Conservation (phyloP, 2,113 vertebrate species). For the Bos javanicus region DNA sequence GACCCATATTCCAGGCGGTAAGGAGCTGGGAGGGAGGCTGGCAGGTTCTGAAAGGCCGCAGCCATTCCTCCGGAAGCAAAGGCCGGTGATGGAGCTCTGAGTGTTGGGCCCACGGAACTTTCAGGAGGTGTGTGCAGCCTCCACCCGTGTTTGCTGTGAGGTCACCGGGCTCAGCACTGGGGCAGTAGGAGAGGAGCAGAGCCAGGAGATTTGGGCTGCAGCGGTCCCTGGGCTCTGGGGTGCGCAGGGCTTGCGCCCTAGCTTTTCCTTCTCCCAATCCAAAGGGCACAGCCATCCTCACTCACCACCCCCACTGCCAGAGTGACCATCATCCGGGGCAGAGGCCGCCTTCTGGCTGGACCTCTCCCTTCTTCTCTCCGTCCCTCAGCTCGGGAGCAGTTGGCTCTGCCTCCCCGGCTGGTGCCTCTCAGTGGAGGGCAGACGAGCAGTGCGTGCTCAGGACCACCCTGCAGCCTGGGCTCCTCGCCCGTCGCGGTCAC, state of each 20-base stretch:
- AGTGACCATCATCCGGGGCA: fast-evolving
- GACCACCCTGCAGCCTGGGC: background rate
- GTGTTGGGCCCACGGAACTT: background rate
- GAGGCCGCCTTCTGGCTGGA: background rate
- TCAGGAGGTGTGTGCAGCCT: background rate
- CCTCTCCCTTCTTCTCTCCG: fast-evolving
- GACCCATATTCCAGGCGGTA: background rate
- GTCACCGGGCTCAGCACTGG: background rate
- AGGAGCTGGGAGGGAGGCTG: background rate
- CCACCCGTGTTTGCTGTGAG: background rate
- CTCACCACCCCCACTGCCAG: background rate
- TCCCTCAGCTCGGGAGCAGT: background rate
- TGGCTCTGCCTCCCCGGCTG: background rate
- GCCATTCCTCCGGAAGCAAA: background rate
- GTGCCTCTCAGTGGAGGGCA: background rate
- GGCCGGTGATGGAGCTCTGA: background rate
- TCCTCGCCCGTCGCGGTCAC: fast-evolving
- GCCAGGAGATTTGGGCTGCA: background rate
- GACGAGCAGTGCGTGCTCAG: background rate
- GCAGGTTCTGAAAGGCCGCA: background rate
- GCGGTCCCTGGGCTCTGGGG: background rate
- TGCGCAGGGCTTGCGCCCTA: no score
- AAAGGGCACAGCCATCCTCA: fast-evolving
- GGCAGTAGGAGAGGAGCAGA: background rate
- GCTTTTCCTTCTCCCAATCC: background rate